Evolutionary conservation across 2,888 invertebrate species (phyloP), one percentile per base, ranked within the genome.

Genomic region (Serripes groenlandicus): DNA sequence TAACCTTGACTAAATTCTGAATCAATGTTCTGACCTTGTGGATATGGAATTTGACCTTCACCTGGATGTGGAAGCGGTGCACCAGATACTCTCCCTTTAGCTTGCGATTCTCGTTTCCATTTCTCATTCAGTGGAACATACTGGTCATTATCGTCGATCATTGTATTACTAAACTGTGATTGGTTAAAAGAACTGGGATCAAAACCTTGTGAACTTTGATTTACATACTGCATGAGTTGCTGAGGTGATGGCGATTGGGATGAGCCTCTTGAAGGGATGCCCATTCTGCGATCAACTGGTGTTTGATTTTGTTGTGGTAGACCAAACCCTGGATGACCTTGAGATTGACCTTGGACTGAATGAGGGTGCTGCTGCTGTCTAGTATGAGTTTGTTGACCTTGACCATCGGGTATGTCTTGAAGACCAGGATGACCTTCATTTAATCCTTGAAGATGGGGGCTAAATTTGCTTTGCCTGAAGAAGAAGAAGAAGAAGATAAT

Each of bases 71-170:
- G 54, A 34, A 52, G 56, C 35, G 34, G 35, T 1, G 15, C 32
- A 23, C 56, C 35, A 23, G 56, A 15, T 35, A 9, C 23, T n/a
- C 7, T 32, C 9, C 35, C 30, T 56, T 32, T 54, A 34, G n/a
- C 32, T 56, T 71, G 71, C 0, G 64, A 42, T 26, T 85, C 85
- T 35, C 71, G 70, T 42, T 82, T 85, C 85, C 85, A 85, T 69
- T 79, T 80, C 75, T 83, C 80, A 80, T 85, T 78, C 23, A 85
- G 75, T 26, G 87, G 83, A 32, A 83, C 79, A 78, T 83, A 83
- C 42, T 86, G 49, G 80, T 54, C 78, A 54, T 23, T 60, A 54
- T 26, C 66, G 54, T n/a, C 35, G 21, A 3, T 9, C 11, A 42
- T 11, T 37, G n/a, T n/a, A n/a, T n/a, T n/a, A n/a, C n/a, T n/a